Evolutionary conservation across 92 coral and sea anemone genomes (phyloP), one percentile per base, ranked within the genome.

Genomic region (Phenganax stokvisi): DNA sequence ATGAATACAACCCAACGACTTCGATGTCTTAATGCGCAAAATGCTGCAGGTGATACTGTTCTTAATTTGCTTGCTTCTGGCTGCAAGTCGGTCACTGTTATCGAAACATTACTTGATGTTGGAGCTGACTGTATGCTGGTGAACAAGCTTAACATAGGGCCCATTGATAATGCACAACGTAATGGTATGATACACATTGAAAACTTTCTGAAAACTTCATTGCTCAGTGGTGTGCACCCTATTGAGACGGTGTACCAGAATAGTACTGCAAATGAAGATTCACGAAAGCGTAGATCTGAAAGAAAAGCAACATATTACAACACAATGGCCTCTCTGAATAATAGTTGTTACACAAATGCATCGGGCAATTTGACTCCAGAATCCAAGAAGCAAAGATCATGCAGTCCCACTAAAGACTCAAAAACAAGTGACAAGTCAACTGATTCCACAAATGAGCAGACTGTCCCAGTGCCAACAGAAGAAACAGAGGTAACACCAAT

Each of bases 51-150:
- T 4, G 85, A 91, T 80, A 87, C 96, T 0, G 78, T 80, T 12
- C 57, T 89, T 1, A 94, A 92, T 75, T 85, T 90, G 63, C 87
- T 92, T 11, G 90, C 97, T 6, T 77, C 83, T 12, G 89, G 80
- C 69, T 90, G 91, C 27, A 61, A 72, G 11, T 81, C 89, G 71
- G 77, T 92, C 61, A 64, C 82, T 13, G 72, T 84, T 7, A 74
- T 92, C 16, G 82, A 85, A 11, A 55, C 68, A 47, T 72, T 91
- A 7, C 56, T 92, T 12, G 83, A 87, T 12, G 91, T 87, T 16
- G 96, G 96, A 0, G 92, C 87, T 28, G 88, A 84, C 44, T 6
- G 85, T 6, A 65, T 85, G 6, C 72, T 89, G 10, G 76, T 20
- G 13, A 92, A 90, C 77, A 89, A 81, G 0, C 54, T 85, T 56